These are phyloP conservation scores for Limnephilus marmoratus DNA, from an alignment of 2,888 invertebrate species.

Conservation along the genomic window DNA sequence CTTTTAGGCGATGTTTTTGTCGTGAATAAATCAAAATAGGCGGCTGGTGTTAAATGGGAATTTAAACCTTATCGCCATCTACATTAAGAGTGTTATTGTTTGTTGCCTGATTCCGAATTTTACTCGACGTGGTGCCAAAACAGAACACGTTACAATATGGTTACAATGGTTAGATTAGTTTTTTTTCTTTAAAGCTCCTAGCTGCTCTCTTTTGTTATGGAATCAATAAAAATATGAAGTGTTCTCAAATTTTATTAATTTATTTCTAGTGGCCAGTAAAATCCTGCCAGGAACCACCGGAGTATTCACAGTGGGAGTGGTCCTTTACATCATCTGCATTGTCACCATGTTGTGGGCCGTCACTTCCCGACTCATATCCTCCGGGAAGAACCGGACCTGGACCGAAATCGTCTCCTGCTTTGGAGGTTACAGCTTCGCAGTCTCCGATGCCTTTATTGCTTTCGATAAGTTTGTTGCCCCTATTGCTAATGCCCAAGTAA, in stretches of 20 bases:
- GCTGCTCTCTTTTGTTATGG: no score
- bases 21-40: no score
- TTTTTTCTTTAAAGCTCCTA: no score
- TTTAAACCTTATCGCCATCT: no score
- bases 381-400: slow-evolving; percentile 78
- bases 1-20: no score
- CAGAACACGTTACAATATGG: no score
- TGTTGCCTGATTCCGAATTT: no score
- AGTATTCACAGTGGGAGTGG: slow-evolving; percentile 79
- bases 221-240: no score
- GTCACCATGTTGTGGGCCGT: slow-evolving; percentile 91
- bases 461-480: slow-evolving; percentile 82
- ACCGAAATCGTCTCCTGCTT: slow-evolving; percentile 82
- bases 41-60: no score
- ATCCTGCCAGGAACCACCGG: slow-evolving; percentile 69
- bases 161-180: no score
- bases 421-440: slow-evolving; percentile 85
- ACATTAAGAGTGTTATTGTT: no score
- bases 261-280: slow-evolving; percentile 68
- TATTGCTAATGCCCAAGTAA: slow-evolving; percentile 53
- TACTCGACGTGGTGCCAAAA: no score
- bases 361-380: slow-evolving; percentile 78
- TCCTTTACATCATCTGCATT: slow-evolving; percentile 85
- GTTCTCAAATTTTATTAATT: not conserved
- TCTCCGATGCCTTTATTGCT: slow-evolving; percentile 90